Evolutionary conservation across 2,797 vertebrate species (phyloP), one percentile per base, ranked within the genome.

Genomic region (Hafferia zeledoni): DNA sequence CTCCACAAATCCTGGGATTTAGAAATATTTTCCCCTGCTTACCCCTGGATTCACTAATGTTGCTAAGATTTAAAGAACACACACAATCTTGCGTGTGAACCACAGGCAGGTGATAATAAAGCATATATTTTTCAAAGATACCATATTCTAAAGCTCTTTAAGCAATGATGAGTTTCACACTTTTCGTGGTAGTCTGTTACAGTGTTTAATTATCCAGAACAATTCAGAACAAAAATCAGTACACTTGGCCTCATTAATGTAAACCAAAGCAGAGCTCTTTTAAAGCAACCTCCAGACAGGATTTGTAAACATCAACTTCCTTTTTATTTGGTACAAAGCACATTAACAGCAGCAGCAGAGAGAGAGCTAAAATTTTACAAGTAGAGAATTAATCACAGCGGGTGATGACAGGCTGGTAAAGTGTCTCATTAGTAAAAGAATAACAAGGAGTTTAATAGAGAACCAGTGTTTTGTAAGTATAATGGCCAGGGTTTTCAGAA

Each of bases 391-490:
- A 96, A 97, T 96, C 95, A 96, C 94, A 96, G 95, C 31, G 10
- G 94, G 96, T 97, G 96, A 97, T 97, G 96, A 96, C 95, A 97
- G 89, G 63, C 92, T 96, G 79, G 95, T 96, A 90, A 97, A 97
- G 93, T 90, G 94, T 91, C 94, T 97, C 83, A 94, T 97, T 96
- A 97, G 94, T 95, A 95, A 96, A 97, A 96, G 94, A 96, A 96
- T 97, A 97, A 93, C 92, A 95, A 96, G 94, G 83, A 95, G 69
- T 96, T 96, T 96, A 94, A 96, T 60, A 92, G 89, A 83, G 71
- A 97, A 89, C 81, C 79, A 56, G 72, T 83, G 70, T 93, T 96
- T 93, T 93, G 77, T 90, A 71, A 72, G 87, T 84, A 61, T 89
- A 95, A 95, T 91, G 60, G 55, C 59, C 59, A 52, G 77, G 90